Base-by-base conservation (phyloP, 2,113 vertebrate species). In the Corythornis madagascariensis region DNA sequence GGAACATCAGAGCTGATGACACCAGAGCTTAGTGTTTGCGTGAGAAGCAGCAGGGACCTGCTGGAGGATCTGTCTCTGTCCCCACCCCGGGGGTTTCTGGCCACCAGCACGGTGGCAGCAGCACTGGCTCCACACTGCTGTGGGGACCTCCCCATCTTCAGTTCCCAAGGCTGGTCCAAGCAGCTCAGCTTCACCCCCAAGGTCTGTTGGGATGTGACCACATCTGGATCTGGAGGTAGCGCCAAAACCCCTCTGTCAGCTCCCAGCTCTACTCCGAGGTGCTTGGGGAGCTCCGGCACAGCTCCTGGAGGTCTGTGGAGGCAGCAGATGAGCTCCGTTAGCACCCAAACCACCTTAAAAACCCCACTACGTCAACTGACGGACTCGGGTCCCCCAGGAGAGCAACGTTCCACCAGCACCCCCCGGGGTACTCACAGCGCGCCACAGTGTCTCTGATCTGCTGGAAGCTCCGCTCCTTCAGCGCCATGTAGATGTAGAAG, bases 391-490 rank as follows among this genome's bases (percentile, higher is more conserved):
- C 31, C 25, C 50, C 73, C 59, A 35, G 12, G 0, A 0, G 52
- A 29, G 13, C 0, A 21, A 42, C 0, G 0, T 11, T 16, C 7
- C 47, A 4, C 9, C 10, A 3, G 31, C n/a, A 20, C 7, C 45
- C 76, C 40, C 1, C 4, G 1, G 25, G 16, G 2, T 55, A 97
- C 99, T 99, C 97, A 99, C 99, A 99, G 15, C 67, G 92, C 31
- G 97, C 6, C 22, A 99, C 77, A 1, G 98, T 96, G 25, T 89
- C 97, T 63, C 95, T 97, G 93, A 99, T 96, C 55, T 96, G 95
- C 33, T 6, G 47, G 87, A 98, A 99, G 74, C 98, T 97, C 0
- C 15, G 74, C 13, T 98, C 97, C 14, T 95, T 95, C 19, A 56
- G 88, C 1, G 15, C 95, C 63, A 98, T 96, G 35, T 97, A 97